Base-by-base conservation (phyloP, 2,888 invertebrate genomes). In the Dendrolimus pini region DNA sequence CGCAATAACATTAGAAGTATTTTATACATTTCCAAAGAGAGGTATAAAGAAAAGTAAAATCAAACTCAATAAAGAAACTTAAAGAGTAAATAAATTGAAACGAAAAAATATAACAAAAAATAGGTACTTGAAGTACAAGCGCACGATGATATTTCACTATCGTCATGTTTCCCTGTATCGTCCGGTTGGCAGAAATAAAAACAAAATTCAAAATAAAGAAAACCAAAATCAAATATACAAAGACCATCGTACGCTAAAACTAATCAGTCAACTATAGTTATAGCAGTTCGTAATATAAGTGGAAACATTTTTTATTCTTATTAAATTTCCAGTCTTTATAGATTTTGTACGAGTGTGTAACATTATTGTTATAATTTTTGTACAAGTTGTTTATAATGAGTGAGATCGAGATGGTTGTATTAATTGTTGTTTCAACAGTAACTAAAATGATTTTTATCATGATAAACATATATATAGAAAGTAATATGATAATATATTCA, bases 91-190 rank as follows among this genome's bases (percentile, higher is more conserved):
- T 41, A 41, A 41, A 58, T 53, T 54, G 12, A 41, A 56, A 53
- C 42, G n/a, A 55, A 41, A 58, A 9, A 54, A 54, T 30, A 41
- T 42, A 54, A 54, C 41, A 62, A 58, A 58, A 66, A 69, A 68
- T 64, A 68, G 56, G 63, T 83, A 84, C 83, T 83, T 84, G 83
- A 82, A 61, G 77, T 75, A 78, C 80, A 72, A 70, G 82, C 82
- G 71, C 69, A 75, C 67, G 80, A 74, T 58, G 79, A 71, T 66
- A 74, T 78, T 59, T 81, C 83, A 12, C 71, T 72, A 60, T 83
- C 80, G 57, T 82, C 83, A 61, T 70, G 77, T 62, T 72, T 82
- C 59, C 76, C 80, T 64, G 70, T 71, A 58, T 83, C 82, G 78
- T 82, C 77, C 69, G 12, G 81, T 69, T 64, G 69, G 79, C 81